Evolutionary conservation across 2,797 vertebrate genomes (phyloP).

Genomic region (Podarcis lilfordi): DNA sequence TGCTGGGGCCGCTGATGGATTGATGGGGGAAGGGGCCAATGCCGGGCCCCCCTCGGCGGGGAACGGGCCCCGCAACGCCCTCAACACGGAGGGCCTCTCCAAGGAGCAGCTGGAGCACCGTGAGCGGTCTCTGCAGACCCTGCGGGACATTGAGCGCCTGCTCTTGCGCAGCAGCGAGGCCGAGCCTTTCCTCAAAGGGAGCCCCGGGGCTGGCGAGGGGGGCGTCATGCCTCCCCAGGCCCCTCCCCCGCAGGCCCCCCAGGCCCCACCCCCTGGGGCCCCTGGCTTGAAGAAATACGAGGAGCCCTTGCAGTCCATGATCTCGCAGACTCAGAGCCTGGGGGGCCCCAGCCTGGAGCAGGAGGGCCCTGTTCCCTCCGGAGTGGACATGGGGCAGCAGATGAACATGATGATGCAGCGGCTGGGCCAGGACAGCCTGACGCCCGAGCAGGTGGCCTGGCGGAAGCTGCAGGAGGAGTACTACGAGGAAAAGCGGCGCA

Average conservation of each 20-base stretch:
- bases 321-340: constrained; percentile 93
- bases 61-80: constrained; percentile 64
- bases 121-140: constrained; percentile 94
- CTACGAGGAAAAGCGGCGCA: constrained; percentile 94
- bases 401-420: constrained; percentile 86
- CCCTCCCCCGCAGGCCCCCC: constrained; percentile 63
- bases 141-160: constrained; percentile 94
- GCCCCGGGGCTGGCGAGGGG: constrained; percentile 58
- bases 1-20: constrained; percentile 68
- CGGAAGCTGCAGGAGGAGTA: constrained; percentile 97
- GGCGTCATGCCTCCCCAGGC: constrained; percentile 64
- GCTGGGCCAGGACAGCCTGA: constrained; percentile 88
- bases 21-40: constrained; percentile 79
- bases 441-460: constrained; percentile 95
- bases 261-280: neutral
- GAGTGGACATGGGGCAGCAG: constrained; percentile 88
- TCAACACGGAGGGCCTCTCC: constrained; percentile 87
- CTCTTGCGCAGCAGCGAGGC: constrained; percentile 86
- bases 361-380: constrained; percentile 78
- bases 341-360: constrained; percentile 84
- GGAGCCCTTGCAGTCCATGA: constrained; percentile 95
- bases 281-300: constrained; percentile 89
- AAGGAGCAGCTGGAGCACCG: constrained; percentile 97
- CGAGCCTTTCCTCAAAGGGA: constrained; percentile 78
- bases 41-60: constrained; percentile 72